Base-by-base conservation (phyloP, 2,797 vertebrate genomes). In the Chelonia mydas region DNA sequence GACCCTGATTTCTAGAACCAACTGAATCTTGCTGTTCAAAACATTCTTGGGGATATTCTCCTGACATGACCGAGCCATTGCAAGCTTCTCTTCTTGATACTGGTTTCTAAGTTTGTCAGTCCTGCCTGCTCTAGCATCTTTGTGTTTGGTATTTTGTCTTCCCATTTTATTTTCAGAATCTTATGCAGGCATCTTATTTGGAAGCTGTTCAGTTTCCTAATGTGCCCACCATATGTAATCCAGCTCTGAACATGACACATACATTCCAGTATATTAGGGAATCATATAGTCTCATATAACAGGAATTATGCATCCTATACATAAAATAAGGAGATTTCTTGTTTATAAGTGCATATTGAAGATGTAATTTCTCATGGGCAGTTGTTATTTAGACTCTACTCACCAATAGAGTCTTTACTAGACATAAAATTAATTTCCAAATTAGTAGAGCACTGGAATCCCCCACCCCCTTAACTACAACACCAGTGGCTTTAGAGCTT, bases 401-500 rank as follows among this genome's bases (percentile, higher is more conserved):
- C 11, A 8, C n/a, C 41, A 77, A 47, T 3, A 47, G 33, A 81
- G 86, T 92, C 86, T 76, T 15, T 68, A 93, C 55, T 49, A 92
- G 72, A 59, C 57, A 37, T 12, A 81, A 87, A 84, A 78, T 27
- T 4, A 83, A 7, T 61, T 89, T 92, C 33, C 10, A 37, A 47
- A 81, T 53, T 89, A 55, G 11, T 31, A 41, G 51, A 89, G 19
- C 57, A 15, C 28, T 45, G 49, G 59, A 92, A 90, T 89, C 6
- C 12, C 12, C 49, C 12, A 41, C 11, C 3, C 5, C 86, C 33
- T 65, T 94, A 96, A 95, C 96, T 96, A 86, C 68, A 89, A 37
- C 1, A 2, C 15, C 27, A 76, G 9, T 53, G 81, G 65, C 51
- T 89, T 65, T 94, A 81, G 79, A 81, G 21, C 41, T 92, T 86